These are phyloP conservation scores for Eugnorisma glareosa DNA, from an alignment of 2,888 invertebrate species.

Conservation along the genomic window DNA sequence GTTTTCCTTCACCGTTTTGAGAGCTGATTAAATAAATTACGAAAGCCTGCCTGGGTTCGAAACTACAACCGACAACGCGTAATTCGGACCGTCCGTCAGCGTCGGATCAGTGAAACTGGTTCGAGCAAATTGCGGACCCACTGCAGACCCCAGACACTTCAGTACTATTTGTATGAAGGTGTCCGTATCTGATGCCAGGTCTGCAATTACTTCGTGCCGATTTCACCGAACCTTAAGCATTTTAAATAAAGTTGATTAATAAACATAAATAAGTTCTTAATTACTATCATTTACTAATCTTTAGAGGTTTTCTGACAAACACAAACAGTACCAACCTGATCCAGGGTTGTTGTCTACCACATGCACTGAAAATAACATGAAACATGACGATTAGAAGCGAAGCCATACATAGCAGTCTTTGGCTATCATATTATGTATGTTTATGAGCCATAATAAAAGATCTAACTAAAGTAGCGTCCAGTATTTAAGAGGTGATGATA, in stretches of 20 bases:
- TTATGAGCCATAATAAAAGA: neutral
- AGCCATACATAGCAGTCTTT: constrained; percentile 26
- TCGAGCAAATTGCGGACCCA: neutral
- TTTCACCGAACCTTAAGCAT: neutral
- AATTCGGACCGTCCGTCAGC: too few relatives aligned
- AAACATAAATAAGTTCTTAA: neutral
- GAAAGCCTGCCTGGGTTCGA: too few relatives aligned
- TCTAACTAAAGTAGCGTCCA: constrained; percentile 12
- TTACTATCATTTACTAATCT: neutral
- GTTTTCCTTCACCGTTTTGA: too few relatives aligned
- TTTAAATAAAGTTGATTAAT: neutral
- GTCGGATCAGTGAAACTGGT: neutral
- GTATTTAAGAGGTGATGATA: neutral
- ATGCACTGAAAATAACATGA: constrained; percentile 50
- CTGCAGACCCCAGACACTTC: neutral
- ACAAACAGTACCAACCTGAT: constrained; percentile 20
- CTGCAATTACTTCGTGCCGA: neutral
- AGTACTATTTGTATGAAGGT: neutral
- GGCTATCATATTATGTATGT: constrained; percentile 8
- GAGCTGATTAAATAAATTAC: too few relatives aligned
- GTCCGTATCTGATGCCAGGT: neutral
- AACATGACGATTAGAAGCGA: constrained; percentile 37
- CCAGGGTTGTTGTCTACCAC: constrained; percentile 37
- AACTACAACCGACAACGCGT: too few relatives aligned
- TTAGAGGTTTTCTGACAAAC: constrained; percentile 7